Evolutionary conservation across 2,888 invertebrate species (phyloP).

Genomic region (Lamellibrachia columna): DNA sequence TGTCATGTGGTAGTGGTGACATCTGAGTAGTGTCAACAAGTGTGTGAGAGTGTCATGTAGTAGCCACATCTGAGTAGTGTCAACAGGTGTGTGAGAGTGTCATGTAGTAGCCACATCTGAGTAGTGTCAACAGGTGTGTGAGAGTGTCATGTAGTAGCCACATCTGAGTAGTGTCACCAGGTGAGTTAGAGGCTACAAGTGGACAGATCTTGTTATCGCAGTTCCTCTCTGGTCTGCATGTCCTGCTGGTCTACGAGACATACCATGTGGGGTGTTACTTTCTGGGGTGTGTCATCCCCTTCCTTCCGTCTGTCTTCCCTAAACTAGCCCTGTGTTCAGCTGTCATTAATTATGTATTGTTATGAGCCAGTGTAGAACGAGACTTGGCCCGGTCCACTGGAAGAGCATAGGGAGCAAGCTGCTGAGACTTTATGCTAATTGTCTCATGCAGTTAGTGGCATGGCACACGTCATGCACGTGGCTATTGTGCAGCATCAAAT

Average conservation of each 20-base stretch:
- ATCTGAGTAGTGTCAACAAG: not conserved
- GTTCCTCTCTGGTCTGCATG: not conserved
- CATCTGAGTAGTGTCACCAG: no score
- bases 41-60: no score
- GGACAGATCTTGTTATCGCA: no score
- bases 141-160: no score
- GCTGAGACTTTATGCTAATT: not conserved
- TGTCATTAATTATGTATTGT: slow-evolving; percentile 9
- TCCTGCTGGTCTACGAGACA: not conserved
- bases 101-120: no score
- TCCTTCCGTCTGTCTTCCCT: not conserved
- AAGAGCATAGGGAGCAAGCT: not conserved
- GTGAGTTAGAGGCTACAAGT: no score
- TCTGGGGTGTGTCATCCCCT: not conserved
- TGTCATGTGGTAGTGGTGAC: not conserved
- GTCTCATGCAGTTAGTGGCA: not conserved
- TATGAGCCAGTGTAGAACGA: not conserved
- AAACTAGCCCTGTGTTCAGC: not conserved
- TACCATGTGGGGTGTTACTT: not conserved
- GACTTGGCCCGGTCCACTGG: not conserved
- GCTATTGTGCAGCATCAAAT: not conserved
- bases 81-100: no score
- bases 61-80: no score
- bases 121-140: no score
- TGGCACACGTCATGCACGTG: not conserved